Evolutionary conservation across 1,140 invertebrate species (phyloP), one percentile per base, ranked within the genome.

Genomic region (Microplitis demolitor): DNA sequence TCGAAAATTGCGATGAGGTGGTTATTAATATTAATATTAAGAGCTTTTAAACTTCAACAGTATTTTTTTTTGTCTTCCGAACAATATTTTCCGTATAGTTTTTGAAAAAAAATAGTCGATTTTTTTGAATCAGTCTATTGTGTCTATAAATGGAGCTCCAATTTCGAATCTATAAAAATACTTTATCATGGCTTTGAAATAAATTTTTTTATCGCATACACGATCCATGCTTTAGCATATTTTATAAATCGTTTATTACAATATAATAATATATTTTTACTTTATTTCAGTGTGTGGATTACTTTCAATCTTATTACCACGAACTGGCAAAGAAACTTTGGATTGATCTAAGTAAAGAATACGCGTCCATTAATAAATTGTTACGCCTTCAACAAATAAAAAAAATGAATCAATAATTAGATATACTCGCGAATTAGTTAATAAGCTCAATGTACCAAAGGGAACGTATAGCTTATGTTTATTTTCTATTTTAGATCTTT

Each of bases 221-320:
- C 2, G 24, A 24, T 24, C 2, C 0, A 24, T 24, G 24, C 24
- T 24, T 24, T 24, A 24, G 24, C 2, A 24, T 24, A 24, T 24
- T 24, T 24, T 24, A 24, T 24, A 24, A 24, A 24, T 1, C 24
- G 24, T 24, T 45, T 24, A 60, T 58, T 11, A 69, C 16, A 16
- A n/a, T 24, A 45, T 45, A 69, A 50, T 45, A 45, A 63, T 54
- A 54, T 69, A 69, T 72, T 76, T 62, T 66, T 68, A 77, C 60
- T 76, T 78, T 78, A 78, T 90, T 89, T 69, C 85, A 92, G 91
- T 88, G 76, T 91, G 91, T 83, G 91, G 90, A 70, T 82, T 92
- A 69, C 85, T 93, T 54, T 92, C 91, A 79, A 89, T 91, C 79
- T 84, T 91, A 78, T 82, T 93, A 75, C 91, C 91, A 75, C 92